Evolutionary conservation across 1,140 invertebrate species (phyloP).

Genomic region (Sinonovacula constricta): DNA sequence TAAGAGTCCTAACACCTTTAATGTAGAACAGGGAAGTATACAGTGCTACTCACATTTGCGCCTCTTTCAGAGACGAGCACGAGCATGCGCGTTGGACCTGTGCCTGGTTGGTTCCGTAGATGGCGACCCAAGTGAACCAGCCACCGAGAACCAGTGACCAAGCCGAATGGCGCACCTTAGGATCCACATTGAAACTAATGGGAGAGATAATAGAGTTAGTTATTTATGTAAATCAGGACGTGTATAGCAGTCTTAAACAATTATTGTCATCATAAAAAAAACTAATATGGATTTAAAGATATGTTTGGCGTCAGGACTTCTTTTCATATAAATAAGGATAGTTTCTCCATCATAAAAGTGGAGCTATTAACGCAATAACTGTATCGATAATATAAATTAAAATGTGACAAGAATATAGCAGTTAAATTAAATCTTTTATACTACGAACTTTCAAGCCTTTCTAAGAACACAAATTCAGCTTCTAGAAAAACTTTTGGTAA

Average conservation of each 20-base stretch:
- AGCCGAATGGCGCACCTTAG: slow-evolving; percentile 91
- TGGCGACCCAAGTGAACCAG: slow-evolving; percentile 93
- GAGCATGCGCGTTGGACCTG: slow-evolving; percentile 95
- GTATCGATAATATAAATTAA: no score
- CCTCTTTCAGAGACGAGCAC: slow-evolving; percentile 84
- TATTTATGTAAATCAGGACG: not conserved
- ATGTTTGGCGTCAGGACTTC: not conserved
- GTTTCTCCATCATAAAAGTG: no score
- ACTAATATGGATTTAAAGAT: not conserved
- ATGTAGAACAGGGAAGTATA: no score
- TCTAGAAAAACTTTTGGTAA: no score
- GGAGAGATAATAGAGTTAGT: not conserved
- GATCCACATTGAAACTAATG: slow-evolving; percentile 84
- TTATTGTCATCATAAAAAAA: not conserved
- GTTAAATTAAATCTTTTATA: no score
- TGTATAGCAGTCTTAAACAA: no score
- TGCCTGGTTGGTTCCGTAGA: slow-evolving; percentile 95
- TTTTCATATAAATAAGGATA: no score
- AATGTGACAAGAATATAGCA: no score
- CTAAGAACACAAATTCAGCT: no score
- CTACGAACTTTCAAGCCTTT: no score
- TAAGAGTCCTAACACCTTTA: no score
- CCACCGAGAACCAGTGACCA: slow-evolving; percentile 95
- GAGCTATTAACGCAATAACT: no score
- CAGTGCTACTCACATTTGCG: slow-evolving; percentile 84